phyloP scores from a whole-genome alignment of 2,113 vertebrate genomes.

The Crotalus horridus region DNA sequence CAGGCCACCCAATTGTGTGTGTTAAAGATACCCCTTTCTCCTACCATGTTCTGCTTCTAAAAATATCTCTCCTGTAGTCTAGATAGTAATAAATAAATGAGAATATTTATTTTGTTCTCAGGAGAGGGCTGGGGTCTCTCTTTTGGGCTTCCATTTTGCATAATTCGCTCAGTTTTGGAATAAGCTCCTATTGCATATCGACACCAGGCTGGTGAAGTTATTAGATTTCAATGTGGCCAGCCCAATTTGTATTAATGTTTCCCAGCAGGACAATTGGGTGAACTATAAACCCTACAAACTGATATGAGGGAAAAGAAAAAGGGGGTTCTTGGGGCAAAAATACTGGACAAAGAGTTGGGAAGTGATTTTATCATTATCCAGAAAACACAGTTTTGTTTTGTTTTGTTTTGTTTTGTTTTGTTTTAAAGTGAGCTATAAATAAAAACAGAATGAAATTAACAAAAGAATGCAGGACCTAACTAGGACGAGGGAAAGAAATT shows the following conservation, averaged over 20 bases:
- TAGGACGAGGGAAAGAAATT: no score
- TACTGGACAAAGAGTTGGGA: background rate
- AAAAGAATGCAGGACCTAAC: background rate
- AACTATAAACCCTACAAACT: no score
- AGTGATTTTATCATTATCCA: background rate
- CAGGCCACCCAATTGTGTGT: background rate
- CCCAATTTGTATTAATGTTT: no score
- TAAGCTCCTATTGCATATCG: no score
- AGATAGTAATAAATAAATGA: background rate
- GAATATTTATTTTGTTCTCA: background rate
- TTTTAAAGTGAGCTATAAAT: background rate
- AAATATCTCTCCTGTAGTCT: no score
- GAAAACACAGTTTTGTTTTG: background rate
- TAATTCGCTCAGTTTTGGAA: background rate
- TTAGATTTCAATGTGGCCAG: no score
- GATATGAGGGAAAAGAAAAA: no score
- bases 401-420: background rate
- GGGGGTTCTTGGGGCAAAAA: background rate
- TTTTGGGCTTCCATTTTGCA: background rate
- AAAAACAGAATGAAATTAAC: background rate
- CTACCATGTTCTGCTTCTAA: no score
- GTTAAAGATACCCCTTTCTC: background rate
- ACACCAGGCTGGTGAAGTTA: no score
- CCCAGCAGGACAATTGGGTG: no score
- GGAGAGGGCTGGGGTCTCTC: background rate